These are phyloP conservation scores for Pogonocherus hispidulus DNA, from an alignment of 2,888 invertebrate genomes.

Conservation along the genomic window DNA sequence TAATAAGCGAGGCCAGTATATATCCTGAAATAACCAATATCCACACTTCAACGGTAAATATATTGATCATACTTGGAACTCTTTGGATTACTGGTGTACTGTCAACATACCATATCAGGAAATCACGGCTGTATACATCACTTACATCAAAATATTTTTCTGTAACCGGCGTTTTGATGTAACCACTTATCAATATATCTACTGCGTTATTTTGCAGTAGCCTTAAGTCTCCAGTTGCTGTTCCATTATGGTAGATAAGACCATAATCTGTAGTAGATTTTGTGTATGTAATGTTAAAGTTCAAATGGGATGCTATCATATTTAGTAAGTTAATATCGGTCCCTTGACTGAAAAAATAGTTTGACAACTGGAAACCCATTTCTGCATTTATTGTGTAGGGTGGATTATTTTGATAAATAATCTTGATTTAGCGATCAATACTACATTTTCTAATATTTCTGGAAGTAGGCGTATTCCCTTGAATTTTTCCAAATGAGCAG, in stretches of 20 bases:
- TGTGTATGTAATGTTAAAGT: conserved; percentile 3
- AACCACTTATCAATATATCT: neutral
- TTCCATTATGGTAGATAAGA: neutral
- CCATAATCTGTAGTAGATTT: neutral
- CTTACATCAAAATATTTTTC: conserved; percentile 13
- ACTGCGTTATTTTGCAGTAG: neutral
- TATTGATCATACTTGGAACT: conserved; percentile 24
- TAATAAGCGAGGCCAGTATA: neutral
- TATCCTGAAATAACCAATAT: conserved; percentile 3
- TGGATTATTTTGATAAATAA: neutral
- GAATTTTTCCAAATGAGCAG: neutral
- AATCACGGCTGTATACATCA: conserved; percentile 20
- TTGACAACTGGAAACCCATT: neutral
- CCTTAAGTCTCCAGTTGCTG: neutral
- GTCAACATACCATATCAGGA: conserved; percentile 33
- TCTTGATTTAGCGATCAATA: neutral
- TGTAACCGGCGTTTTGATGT: neutral
- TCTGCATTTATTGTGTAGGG: neutral
- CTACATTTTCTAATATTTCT: too few relatives aligned
- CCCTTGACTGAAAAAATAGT: neutral
- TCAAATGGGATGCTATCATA: conserved; percentile 10
- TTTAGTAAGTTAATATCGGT: conserved; percentile 25
- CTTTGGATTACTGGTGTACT: conserved; percentile 14
- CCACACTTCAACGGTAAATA: conserved; percentile 2
- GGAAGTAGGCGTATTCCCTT: too few relatives aligned